phyloP scores from a whole-genome alignment of 2,888 invertebrate genomes.

The Hyposoter dolosus region DNA sequence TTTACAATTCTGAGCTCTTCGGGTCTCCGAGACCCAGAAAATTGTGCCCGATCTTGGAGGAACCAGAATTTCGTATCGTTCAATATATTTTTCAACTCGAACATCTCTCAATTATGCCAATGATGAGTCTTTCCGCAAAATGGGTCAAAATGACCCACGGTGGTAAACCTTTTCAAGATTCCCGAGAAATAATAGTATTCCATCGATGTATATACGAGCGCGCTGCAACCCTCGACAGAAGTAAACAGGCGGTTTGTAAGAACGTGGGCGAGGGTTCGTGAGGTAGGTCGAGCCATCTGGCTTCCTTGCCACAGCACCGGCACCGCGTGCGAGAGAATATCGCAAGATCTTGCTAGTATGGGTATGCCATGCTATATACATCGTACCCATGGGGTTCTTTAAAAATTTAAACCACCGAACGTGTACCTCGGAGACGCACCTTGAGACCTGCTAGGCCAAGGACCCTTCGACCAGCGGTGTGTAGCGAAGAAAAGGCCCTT shows the following conservation, averaged over 20 bases:
- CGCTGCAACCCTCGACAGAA: constrained; percentile 37
- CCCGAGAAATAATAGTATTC: background rate
- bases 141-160: background rate
- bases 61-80: background rate
- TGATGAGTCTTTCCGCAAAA: background rate
- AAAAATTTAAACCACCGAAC: constrained; percentile 72
- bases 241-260: constrained; percentile 66
- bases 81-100: background rate
- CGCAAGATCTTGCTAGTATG: constrained; percentile 42
- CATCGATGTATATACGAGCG: constrained; percentile 27
- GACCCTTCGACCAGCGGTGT: constrained; percentile 73
- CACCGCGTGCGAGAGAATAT: constrained; percentile 42
- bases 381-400: constrained; percentile 75
- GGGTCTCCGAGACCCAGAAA: background rate
- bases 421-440: constrained; percentile 79
- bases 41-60: background rate
- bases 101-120: background rate
- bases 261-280: constrained; percentile 69
- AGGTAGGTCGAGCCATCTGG: constrained; percentile 79
- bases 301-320: constrained; percentile 50
- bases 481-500: constrained; percentile 63
- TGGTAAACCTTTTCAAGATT: constrained; percentile 14
- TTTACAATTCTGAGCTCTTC: background rate
- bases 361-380: constrained; percentile 14
- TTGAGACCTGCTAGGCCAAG: constrained; percentile 82